Evolutionary conservation across 1,140 invertebrate species (phyloP).

Genomic region (Platyura marginata): DNA sequence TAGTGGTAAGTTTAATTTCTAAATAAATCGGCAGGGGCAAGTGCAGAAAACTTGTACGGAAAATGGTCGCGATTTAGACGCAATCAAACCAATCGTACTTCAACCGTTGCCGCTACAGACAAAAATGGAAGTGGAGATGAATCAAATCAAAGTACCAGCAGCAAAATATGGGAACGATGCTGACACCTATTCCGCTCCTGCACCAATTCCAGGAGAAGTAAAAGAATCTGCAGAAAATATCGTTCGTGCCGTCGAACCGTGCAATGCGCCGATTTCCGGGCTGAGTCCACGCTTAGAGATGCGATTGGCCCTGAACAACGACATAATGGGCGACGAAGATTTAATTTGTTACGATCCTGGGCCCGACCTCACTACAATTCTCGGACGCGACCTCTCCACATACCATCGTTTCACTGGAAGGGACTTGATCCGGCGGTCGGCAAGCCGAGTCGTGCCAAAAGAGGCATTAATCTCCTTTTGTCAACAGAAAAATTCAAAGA

Average conservation of each 20-base stretch:
- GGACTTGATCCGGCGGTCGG: constrained; percentile 23
- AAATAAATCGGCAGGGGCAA: constrained; percentile 5
- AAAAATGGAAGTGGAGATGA: neutral
- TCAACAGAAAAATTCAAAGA: constrained; percentile 27
- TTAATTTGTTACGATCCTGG: constrained; percentile 26
- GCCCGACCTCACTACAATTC: constrained; percentile 24
- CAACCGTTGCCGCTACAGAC: neutral
- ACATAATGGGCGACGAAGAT: constrained; percentile 26
- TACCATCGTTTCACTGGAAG: constrained; percentile 25
- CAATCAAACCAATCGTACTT: neutral
- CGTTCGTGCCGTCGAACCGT: neutral
- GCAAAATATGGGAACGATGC: constrained; percentile 23
- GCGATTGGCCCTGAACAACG: constrained; percentile 32
- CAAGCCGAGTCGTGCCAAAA: constrained; percentile 24
- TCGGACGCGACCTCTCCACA: constrained; percentile 26
- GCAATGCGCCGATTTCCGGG: constrained; percentile 12
- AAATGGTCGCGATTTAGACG: constrained; percentile 1
- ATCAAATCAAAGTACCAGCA: constrained; percentile 10
- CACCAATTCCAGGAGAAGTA: constrained; percentile 1
- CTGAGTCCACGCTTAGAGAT: constrained; percentile 39
- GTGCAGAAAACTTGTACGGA: constrained; percentile 1
- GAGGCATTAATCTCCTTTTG: constrained; percentile 26
- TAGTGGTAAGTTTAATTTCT: constrained; percentile 4
- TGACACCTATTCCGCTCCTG: constrained; percentile 17
- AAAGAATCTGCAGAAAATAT: constrained; percentile 9